A percentile compares a stretch with the other conserved stretches of the same genome.
phyloP scores from a whole-genome alignment of 2,797 vertebrate genomes.

The Thaleichthys pacificus region DNA sequence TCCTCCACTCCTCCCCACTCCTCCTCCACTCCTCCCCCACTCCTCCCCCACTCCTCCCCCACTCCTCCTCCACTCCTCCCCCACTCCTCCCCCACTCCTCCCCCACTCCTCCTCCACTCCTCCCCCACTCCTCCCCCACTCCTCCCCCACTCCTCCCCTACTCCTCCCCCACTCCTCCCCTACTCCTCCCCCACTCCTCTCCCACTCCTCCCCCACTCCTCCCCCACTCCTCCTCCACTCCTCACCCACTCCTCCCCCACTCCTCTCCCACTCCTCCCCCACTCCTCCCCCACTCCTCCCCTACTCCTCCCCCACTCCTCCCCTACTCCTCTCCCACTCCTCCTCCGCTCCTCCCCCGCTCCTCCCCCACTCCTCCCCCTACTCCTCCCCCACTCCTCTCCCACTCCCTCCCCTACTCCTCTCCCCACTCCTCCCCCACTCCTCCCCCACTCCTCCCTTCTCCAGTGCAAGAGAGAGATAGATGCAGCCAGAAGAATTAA shows the following conservation, averaged over 20 bases:
- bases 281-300: constrained; percentile 48
- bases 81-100: constrained; percentile 82
- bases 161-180: constrained; percentile 44
- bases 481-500: constrained; percentile 99
- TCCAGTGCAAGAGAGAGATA: constrained; percentile 89
- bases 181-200: constrained; percentile 87
- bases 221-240: constrained; percentile 79
- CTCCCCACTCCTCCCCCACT: constrained; percentile 88
- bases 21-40: constrained; percentile 73
- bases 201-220: constrained; percentile 87
- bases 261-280: constrained; percentile 34
- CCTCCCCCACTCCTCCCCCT: constrained; percentile 53
- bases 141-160: constrained; percentile 56
- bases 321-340: constrained; percentile 36
- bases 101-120: constrained; percentile 77
- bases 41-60: constrained; percentile 43
- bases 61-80: constrained; percentile 89
- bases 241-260: constrained; percentile 52
- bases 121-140: constrained; percentile 81
- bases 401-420: constrained; percentile 93
- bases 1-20: constrained; percentile 39
- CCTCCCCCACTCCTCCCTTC: constrained; percentile 63
- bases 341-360: constrained; percentile 70
- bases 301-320: constrained; percentile 38
- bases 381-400: constrained; percentile 60